Conservation (phyloP, 2,888 invertebrate genomes). For the Dioctria rufipes region DNA sequence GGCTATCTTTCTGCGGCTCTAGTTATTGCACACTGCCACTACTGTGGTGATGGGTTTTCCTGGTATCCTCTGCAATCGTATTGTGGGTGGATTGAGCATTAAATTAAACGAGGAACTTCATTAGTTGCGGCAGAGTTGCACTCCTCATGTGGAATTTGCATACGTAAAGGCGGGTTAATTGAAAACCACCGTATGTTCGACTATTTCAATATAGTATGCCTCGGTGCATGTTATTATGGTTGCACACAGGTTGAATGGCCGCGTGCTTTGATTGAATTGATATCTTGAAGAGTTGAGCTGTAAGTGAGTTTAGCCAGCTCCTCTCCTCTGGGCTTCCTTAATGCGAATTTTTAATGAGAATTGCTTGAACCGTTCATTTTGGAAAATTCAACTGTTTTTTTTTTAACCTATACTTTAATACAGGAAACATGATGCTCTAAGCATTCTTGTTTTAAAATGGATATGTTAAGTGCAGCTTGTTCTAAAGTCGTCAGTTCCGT, state of each 20-base stretch:
- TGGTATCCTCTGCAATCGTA: slow-evolving; percentile 31
- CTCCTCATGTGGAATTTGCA: slow-evolving; percentile 25
- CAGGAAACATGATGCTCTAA: too few relatives aligned
- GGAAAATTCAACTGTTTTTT: neutral
- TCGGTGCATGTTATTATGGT: slow-evolving; percentile 20
- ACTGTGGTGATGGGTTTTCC: slow-evolving; percentile 20
- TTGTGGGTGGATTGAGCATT: slow-evolving; percentile 47
- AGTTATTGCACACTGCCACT: neutral
- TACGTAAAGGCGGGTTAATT: slow-evolving; percentile 46
- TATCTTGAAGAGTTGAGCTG: neutral
- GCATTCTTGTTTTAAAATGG: too few relatives aligned
- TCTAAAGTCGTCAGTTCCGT: too few relatives aligned
- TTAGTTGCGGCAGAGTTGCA: slow-evolving; percentile 22
- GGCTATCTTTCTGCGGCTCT: neutral
- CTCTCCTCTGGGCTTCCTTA: neutral
- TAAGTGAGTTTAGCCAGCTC: neutral
- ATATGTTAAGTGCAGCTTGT: too few relatives aligned
- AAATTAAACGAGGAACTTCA: slow-evolving; percentile 48
- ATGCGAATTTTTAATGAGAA: slow-evolving; percentile 38
- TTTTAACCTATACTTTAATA: too few relatives aligned
- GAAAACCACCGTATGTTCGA: slow-evolving; percentile 44
- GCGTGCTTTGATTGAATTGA: slow-evolving; percentile 33
- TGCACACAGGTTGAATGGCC: slow-evolving; percentile 36
- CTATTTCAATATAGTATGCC: slow-evolving; percentile 13
- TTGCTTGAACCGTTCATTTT: neutral